A percentile compares a stretch with the other conserved stretches of the same genome.
phyloP scores from a whole-genome alignment of 2,113 vertebrate species.

The Psophia crepitans region DNA sequence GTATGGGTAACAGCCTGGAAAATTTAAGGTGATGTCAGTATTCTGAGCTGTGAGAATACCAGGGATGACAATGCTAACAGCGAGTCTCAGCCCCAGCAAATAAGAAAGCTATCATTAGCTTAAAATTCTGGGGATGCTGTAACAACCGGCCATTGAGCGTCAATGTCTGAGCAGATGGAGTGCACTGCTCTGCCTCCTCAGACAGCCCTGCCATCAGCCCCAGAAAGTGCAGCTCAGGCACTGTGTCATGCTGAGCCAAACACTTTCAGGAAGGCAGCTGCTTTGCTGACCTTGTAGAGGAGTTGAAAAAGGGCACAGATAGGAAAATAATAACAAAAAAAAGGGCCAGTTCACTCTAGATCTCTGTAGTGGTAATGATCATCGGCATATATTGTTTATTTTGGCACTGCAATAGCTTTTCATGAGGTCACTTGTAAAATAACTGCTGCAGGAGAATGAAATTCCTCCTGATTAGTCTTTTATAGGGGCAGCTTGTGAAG shows the following conservation, averaged over 20 bases:
- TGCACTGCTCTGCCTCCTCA: background rate
- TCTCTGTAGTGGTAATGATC: background rate
- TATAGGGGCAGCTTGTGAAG: background rate
- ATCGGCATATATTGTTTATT: background rate
- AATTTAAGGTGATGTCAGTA: accelerated
- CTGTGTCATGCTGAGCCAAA: background rate
- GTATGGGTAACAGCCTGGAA: background rate
- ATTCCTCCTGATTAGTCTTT: background rate
- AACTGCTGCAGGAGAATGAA: background rate
- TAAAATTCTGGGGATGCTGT: background rate
- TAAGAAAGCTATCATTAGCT: background rate
- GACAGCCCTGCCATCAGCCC: background rate
- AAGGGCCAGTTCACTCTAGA: background rate
- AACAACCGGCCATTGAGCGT: background rate
- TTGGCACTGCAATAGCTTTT: background rate
- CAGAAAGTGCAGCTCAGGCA: background rate
- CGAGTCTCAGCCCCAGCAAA: background rate
- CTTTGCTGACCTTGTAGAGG: background rate
- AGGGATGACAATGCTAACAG: background rate
- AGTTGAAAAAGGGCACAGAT: background rate
- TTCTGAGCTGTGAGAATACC: background rate
- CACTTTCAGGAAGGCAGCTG: background rate
- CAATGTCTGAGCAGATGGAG: background rate
- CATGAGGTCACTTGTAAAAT: background rate
- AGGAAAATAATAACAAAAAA: background rate